Conservation (phyloP, 1,140 invertebrate species). For the Anoplolepis gracilipes region DNA sequence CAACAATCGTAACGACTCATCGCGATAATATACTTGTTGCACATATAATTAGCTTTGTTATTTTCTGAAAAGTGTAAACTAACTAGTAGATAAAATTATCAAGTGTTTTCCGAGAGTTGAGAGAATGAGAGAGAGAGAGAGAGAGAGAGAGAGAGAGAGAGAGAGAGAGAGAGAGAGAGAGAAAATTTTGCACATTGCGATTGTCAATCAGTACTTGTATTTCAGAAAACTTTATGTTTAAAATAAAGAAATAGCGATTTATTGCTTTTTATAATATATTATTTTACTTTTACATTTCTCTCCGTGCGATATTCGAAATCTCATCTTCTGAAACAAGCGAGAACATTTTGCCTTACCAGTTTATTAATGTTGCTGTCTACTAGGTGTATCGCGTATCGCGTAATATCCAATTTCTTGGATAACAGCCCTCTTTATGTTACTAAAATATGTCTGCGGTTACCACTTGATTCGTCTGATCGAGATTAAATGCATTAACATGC, state of each 20-base stretch:
- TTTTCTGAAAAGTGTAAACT: conserved; percentile 32
- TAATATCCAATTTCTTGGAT: conserved; percentile 58
- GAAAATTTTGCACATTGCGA: conserved; percentile 33
- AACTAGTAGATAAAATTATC: conserved; percentile 24
- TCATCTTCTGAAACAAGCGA: conserved; percentile 28
- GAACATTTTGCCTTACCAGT: conserved; percentile 39
- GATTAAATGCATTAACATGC: conserved; percentile 40
- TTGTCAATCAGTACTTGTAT: not conserved
- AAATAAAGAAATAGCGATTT: not conserved
- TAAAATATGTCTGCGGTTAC: conserved; percentile 53
- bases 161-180: no score
- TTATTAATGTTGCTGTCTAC: conserved; percentile 48
- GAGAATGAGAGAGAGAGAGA: no score
- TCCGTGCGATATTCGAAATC: not conserved
- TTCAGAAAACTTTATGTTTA: not conserved
- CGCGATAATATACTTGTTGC: conserved; percentile 52
- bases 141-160: no score
- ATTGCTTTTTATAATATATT: not conserved
- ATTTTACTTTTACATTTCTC: not conserved
- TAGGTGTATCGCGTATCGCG: conserved; percentile 37
- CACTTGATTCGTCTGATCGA: conserved; percentile 46
- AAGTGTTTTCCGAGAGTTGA: conserved; percentile 35
- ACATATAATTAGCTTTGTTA: conserved; percentile 62
- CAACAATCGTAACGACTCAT: conserved; percentile 44
- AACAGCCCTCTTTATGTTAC: conserved; percentile 53